Base-by-base conservation (phyloP, 2,888 invertebrate species). In the Polyommatus iphigenia region DNA sequence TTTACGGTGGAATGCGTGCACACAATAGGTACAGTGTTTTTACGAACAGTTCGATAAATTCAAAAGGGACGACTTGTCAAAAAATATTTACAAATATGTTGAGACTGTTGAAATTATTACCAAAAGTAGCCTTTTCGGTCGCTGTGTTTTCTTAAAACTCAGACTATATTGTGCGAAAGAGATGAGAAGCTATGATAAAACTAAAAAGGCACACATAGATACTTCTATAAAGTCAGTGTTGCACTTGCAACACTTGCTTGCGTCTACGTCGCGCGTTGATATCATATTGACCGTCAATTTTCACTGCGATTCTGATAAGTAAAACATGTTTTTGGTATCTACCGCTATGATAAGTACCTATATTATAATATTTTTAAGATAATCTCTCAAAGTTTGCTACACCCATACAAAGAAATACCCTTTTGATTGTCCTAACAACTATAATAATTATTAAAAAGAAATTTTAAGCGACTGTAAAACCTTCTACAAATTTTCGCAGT, bases 1-100 rank as follows among this genome's bases (percentile, higher is more conserved):
- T 87, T 89, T 80, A 87, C 88, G 84, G 82, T 81, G 81, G 81
- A 81, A 77, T 88, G 87, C 80, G 57, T 83, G 62, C 80, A 79
- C 79, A 84, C 86, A 86, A 86, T 88, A 80, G 84, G 81, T 79
- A 80, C 80, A 81, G 78, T 76, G 76, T 79, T 81, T 81, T 82
- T 80, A 78, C 41, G 24, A 18, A 75, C 46, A 72, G 36, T 59
- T 78, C 72, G 20, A 57, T 59, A 77, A 72, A 78, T 78, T 57
- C 59, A 57, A 20, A 73, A 41, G 50, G 15, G 36, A 32, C 57
- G 54, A 32, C 13, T 72, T 46, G 18, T 73, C 13, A n/a, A 46
- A 46, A 67, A 67, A 67, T 29, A 29, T 67, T 20, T 7, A 20
- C 3, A 24, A 62, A 62, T 54, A 41, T 10, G 41, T 41, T 41